Conservation (phyloP, 2,797 vertebrate genomes). For the Thamnophis elegans region DNA sequence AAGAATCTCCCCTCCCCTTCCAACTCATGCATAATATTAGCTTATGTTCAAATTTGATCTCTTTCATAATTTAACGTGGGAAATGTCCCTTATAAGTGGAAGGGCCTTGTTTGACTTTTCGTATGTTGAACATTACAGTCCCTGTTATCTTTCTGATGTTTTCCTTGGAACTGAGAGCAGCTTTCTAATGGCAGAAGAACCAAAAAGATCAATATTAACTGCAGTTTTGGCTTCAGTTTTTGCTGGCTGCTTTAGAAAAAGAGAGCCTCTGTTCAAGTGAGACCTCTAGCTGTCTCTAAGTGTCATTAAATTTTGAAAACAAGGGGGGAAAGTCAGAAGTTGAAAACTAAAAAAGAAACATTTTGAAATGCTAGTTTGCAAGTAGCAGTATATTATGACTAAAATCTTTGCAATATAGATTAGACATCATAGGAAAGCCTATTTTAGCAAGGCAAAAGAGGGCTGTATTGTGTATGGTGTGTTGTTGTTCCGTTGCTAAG, state of each 20-base stretch:
- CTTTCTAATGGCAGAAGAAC: slow-evolving; percentile 6
- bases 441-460: no score
- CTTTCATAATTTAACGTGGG: slow-evolving; percentile 19
- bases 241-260: slow-evolving; percentile 21
- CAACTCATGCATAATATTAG: background rate
- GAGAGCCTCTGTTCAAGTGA: slow-evolving; percentile 65
- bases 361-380: background rate
- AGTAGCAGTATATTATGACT: background rate
- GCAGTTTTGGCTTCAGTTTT: background rate
- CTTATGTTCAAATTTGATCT: background rate
- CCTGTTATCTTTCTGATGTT: background rate
- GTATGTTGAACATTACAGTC: slow-evolving; percentile 6
- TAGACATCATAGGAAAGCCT: background rate
- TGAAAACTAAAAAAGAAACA: slow-evolving; percentile 12
- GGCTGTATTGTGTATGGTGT: background rate
- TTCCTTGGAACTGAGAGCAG: background rate
- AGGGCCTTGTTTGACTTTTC: slow-evolving; percentile 20
- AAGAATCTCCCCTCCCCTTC: slow-evolving; percentile 26
- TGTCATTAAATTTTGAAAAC: slow-evolving; percentile 53
- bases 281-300: slow-evolving; percentile 67
- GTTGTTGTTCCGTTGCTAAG: background rate
- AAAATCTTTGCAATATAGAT: background rate
- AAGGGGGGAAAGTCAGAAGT: slow-evolving; percentile 22
- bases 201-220: background rate
- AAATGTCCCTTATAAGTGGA: background rate